Conservation (phyloP, 2,888 invertebrate species). For the Theodoxus fluviatilis region DNA sequence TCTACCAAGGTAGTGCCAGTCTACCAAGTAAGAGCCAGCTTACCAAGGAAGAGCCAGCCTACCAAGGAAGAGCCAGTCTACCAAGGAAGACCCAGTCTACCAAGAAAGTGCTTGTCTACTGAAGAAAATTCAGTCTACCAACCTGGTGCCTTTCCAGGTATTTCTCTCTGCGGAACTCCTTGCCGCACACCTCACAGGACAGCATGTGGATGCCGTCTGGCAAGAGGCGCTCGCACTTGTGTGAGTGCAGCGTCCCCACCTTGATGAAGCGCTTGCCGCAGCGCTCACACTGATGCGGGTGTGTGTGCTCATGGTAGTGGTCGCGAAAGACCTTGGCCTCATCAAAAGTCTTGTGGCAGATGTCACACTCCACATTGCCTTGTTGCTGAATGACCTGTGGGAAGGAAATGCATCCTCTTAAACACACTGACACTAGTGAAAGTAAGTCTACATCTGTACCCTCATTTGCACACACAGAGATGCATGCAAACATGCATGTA, state of each 20-base stretch:
- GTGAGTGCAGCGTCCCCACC: constrained; percentile 50
- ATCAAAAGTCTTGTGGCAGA: constrained; percentile 54
- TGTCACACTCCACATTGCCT: constrained; percentile 51
- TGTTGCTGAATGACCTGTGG: constrained; percentile 40
- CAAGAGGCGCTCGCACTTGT: constrained; percentile 41
- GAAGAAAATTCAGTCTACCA: no score
- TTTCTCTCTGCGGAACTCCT: constrained; percentile 45
- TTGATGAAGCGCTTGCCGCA: constrained; percentile 58
- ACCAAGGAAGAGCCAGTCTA: no score
- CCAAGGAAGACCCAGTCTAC: no score
- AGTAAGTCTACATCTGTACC: no score
- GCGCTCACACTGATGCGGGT: constrained; percentile 59
- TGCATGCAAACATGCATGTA: no score
- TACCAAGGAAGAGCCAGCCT: no score
- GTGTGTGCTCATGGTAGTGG: constrained; percentile 64
- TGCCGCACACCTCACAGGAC: constrained; percentile 42
- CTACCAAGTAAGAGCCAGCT: no score
- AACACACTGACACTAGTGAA: no score
- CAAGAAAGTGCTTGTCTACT: no score
- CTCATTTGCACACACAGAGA: constrained; percentile 30
- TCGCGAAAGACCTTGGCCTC: constrained; percentile 56
- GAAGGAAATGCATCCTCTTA: no score
- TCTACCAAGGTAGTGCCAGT: no score
- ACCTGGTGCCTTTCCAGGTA: constrained; percentile 48
- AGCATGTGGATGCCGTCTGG: constrained; percentile 26